phyloP scores from a whole-genome alignment of 2,797 vertebrate genomes.

The Platyrinchus mystaceus region DNA sequence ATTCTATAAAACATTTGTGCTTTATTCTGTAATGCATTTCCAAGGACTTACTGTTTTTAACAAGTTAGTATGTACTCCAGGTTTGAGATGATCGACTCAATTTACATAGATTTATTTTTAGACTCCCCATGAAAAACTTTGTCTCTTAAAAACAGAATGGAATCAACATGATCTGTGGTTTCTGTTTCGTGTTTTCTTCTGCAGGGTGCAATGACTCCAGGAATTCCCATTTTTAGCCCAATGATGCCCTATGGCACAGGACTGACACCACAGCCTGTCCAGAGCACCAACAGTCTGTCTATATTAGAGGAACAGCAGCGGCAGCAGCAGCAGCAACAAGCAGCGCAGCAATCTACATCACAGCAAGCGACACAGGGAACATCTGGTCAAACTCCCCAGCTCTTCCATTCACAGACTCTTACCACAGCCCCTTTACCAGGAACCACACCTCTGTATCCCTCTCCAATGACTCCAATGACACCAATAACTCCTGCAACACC shows the following conservation, averaged over 20 bases:
- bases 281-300: conserved; percentile 92
- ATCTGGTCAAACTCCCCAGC: conserved; percentile 91
- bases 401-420: conserved; percentile 94
- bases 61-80: not conserved
- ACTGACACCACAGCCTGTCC: conserved; percentile 94
- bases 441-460: conserved; percentile 89
- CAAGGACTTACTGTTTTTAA: not conserved
- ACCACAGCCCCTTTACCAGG: conserved; percentile 94
- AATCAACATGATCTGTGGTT: not conserved
- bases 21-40: not conserved
- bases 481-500: conserved; percentile 95
- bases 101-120: not conserved
- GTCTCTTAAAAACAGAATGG: not conserved
- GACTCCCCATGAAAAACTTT: not conserved
- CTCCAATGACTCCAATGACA: conserved; percentile 93
- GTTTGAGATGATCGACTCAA: not conserved
- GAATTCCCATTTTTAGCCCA: conserved; percentile 92
- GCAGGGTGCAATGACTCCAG: conserved; percentile 95
- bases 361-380: conserved; percentile 83
- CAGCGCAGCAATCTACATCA: conserved; percentile 69
- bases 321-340: conserved; percentile 85
- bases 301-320: conserved; percentile 94
- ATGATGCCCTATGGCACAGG: conserved; percentile 99
- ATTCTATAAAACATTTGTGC: not conserved
- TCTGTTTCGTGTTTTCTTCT: not conserved